Percentiles rank a stretch among this genome's conserved stretches.
phyloP scores from a whole-genome alignment of 2,888 invertebrate genomes.

The Odontocolon sp. region DNA sequence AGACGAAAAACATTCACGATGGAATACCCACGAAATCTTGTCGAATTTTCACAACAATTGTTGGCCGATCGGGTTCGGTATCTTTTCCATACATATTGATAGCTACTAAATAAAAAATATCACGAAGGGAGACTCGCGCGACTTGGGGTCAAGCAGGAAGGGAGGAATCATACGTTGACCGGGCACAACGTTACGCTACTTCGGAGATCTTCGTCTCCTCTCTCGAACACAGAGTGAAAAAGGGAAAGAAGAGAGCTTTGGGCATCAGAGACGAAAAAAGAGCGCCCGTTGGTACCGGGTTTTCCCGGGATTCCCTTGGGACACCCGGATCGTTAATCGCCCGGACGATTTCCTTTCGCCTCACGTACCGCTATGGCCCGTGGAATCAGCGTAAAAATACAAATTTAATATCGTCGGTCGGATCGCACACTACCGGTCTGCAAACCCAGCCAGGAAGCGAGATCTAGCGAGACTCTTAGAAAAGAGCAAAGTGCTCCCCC shows the following conservation, averaged over 20 bases:
- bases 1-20: background rate
- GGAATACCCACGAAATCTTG: slow-evolving; percentile 45
- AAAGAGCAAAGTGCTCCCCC: background rate
- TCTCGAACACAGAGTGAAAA: background rate
- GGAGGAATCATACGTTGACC: slow-evolving; percentile 20
- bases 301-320: slow-evolving; percentile 71
- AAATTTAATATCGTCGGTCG: slow-evolving; percentile 83
- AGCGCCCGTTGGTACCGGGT: no score
- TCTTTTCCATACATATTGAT: slow-evolving; percentile 77
- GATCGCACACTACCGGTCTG: slow-evolving; percentile 36
- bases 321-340: slow-evolving; percentile 83
- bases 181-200: slow-evolving; percentile 17
- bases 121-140: slow-evolving; percentile 48
- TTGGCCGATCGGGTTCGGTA: slow-evolving; percentile 48
- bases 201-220: background rate
- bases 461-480: background rate
- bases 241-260: slow-evolving; percentile 8
- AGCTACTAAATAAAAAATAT: slow-evolving; percentile 79
- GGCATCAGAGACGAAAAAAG: slow-evolving; percentile 30
- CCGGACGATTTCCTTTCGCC: slow-evolving; percentile 82
- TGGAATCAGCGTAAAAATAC: slow-evolving; percentile 86
- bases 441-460: background rate
- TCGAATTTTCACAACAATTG: slow-evolving; percentile 59
- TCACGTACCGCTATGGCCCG: slow-evolving; percentile 83
- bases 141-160: slow-evolving; percentile 63